A percentile compares a stretch with the other conserved stretches of the same genome.
Evolutionary conservation across 2,888 invertebrate species (phyloP).

Genomic region (Cryptocephalus primarius): DNA sequence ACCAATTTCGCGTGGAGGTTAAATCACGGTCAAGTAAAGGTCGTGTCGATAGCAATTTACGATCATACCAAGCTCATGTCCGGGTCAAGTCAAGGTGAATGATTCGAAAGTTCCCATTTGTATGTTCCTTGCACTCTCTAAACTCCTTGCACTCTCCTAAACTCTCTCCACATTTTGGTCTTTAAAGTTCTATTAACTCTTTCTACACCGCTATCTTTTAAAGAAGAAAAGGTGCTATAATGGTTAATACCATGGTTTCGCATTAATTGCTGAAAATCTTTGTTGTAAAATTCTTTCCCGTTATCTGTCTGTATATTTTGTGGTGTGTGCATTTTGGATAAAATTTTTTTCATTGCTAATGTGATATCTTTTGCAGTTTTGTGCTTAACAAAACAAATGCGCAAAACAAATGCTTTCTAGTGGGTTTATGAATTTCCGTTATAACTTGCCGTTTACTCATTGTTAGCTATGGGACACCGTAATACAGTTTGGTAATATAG

Average conservation of each 20-base stretch:
- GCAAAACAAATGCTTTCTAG: slow-evolving; percentile 27
- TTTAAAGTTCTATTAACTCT: slow-evolving; percentile 19
- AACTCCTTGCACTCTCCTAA: too few relatives aligned
- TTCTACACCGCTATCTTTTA: slow-evolving; percentile 16
- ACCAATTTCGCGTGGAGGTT: too few relatives aligned
- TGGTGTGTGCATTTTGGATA: background rate
- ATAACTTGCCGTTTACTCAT: slow-evolving; percentile 1
- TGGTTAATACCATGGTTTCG: slow-evolving; percentile 17
- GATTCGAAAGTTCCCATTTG: too few relatives aligned
- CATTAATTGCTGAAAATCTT: slow-evolving; percentile 16
- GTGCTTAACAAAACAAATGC: slow-evolving; percentile 26
- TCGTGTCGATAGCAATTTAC: too few relatives aligned
- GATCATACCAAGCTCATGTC: too few relatives aligned
- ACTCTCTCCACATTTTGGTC: slow-evolving; percentile 19
- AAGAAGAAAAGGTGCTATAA: slow-evolving; percentile 12
- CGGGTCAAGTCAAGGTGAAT: too few relatives aligned
- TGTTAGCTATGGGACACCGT: too few relatives aligned
- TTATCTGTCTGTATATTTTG: slow-evolving; percentile 5
- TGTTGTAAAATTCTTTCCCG: slow-evolving; percentile 25
- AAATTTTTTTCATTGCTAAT: slow-evolving; percentile 10
- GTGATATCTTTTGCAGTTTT: slow-evolving; percentile 23
- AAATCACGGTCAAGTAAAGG: too few relatives aligned
- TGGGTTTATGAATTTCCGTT: slow-evolving; percentile 29
- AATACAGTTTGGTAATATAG: too few relatives aligned
- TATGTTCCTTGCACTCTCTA: slow-evolving; percentile 21